phyloP scores from a whole-genome alignment of 2,797 vertebrate species.

The Mus spretus region DNA sequence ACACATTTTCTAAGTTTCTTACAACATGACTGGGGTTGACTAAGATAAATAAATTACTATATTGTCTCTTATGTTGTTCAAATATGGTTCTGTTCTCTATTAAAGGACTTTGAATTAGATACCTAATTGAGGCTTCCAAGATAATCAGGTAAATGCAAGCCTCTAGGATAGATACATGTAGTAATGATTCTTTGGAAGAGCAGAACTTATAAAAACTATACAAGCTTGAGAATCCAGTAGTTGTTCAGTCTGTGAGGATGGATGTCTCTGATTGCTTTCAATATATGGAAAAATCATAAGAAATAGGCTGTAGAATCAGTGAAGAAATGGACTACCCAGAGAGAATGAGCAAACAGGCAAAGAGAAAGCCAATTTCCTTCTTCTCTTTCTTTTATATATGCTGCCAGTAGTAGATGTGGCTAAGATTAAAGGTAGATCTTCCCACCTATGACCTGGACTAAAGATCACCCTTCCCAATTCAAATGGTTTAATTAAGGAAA shows the following conservation, averaged over 20 bases:
- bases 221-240: neutral
- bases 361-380: neutral
- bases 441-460: neutral
- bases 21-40: neutral
- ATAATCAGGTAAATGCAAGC: neutral
- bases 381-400: neutral
- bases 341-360: neutral
- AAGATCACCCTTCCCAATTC: neutral
- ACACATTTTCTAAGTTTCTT: neutral
- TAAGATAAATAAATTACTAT: neutral
- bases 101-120: neutral
- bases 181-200: neutral
- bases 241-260: neutral
- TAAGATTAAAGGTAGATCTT: neutral
- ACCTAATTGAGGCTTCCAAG: neutral
- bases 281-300: neutral
- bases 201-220: neutral
- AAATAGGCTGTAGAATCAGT: neutral
- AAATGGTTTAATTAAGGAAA: neutral
- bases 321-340: neutral
- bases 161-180: neutral
- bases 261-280: neutral
- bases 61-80: neutral
- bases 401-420: too few species aligned
- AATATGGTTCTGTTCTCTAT: neutral